Base-by-base conservation (phyloP, 2,888 invertebrate species). In the Drosophila nr. fundita region DNA sequence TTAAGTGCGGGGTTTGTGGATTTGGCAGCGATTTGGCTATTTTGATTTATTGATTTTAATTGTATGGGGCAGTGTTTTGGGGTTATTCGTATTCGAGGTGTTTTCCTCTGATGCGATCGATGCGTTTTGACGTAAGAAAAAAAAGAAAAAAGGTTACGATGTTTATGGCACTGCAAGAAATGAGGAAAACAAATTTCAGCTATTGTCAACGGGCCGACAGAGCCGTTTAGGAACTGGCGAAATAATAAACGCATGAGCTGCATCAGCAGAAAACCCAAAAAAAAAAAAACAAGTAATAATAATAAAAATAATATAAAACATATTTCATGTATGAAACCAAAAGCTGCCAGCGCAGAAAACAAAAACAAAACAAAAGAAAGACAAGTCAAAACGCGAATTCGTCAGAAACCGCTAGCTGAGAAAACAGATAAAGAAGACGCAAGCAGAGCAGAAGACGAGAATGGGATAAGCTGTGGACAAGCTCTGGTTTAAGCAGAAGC, bases 81-180 rank as follows among this genome's bases (percentile, higher is more conserved):
- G 55, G 69, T 80, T 78, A 68, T 81, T 81, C 71, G 73, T 73
- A 80, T 83, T 83, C 80, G 80, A 80, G 63, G 52, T 80, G 76
- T 79, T 62, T 15, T 45, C 42, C 57, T 77, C 78, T 50, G 54
- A 48, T 60, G 53, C 62, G 63, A 55, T 77, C 65, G 76, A 64
- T n/a, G 32, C 48, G 58, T 54, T 54, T 18, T 36, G 27, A 29
- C 36, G 38, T 27, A 38, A 55, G 38, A 55, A 38, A n/a, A 36
- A 54, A 36, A 11, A 54, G 27, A 65, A 67, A 69, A 59, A 61
- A n/a, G 62, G 63, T 68, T 68, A 70, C 81, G 81, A 69, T 80
- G 72, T 81, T 78, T 80, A 82, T 82, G 83, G 78, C 82, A 83
- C 82, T 80, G 83, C 54, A 80, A 82, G 58, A 58, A 57, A 38